phyloP scores from a whole-genome alignment of 2,797 vertebrate species.

The Sebastes alutus region DNA sequence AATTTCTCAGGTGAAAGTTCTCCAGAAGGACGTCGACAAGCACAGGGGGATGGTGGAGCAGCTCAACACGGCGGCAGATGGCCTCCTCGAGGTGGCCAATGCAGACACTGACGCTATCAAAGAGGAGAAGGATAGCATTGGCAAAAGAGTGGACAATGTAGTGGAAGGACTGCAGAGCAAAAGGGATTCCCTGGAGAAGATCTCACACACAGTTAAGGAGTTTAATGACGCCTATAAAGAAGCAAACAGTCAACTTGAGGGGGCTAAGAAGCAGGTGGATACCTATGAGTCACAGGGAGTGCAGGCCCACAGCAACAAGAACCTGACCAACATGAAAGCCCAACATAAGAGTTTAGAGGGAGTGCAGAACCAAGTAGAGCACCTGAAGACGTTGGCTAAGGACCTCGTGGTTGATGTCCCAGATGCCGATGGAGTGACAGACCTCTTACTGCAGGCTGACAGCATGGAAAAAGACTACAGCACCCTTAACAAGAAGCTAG shows the following conservation, averaged over 20 bases:
- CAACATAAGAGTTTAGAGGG: constrained; percentile 91
- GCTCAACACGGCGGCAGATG: constrained; percentile 86
- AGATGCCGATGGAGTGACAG: constrained; percentile 88
- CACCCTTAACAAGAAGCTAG: constrained; percentile 83
- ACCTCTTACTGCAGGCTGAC: constrained; percentile 90
- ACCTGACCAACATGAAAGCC: constrained; percentile 91
- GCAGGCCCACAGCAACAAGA: constrained; percentile 92
- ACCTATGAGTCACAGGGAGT: constrained; percentile 85
- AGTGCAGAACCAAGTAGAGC: constrained; percentile 86
- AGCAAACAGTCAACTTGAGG: constrained; percentile 85
- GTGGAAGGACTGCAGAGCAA: constrained; percentile 88
- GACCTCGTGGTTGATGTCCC: constrained; percentile 88
- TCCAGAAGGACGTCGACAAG: constrained; percentile 95
- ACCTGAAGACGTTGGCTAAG: constrained; percentile 87
- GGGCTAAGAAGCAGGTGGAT: constrained; percentile 88
- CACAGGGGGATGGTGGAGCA: constrained; percentile 90
- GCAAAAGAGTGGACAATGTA: constrained; percentile 85
- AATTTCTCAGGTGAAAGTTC: constrained; percentile 85
- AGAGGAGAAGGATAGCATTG: constrained; percentile 83
- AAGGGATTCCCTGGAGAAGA: constrained; percentile 89
- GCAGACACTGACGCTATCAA: constrained; percentile 85
- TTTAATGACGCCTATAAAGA: constrained; percentile 91
- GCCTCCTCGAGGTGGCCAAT: constrained; percentile 87
- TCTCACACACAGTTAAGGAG: constrained; percentile 89
- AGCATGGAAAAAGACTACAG: constrained; percentile 86